Evolutionary conservation across 2,888 invertebrate species (phyloP), one percentile per base, ranked within the genome.

Genomic region (Lepidocyrtinus sp.): DNA sequence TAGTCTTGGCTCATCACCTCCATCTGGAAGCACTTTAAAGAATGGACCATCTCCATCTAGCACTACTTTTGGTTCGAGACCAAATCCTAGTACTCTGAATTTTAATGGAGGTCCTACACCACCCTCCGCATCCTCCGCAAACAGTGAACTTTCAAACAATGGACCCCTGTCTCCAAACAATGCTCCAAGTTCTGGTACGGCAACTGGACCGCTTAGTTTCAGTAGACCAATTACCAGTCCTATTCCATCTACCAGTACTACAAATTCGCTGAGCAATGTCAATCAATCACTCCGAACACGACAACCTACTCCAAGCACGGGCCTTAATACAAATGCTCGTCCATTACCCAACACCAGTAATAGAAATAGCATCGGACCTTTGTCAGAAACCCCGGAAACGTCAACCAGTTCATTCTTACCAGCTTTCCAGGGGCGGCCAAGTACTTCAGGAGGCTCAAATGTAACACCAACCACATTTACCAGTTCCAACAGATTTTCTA

Each of bases 91-190:
- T 36, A 59, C 59, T 59, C 59, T 17, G n/a, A 7, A 17, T 7
- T 17, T 59, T 7, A 12, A 15, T 17, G 59, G 36, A 7, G 36
- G 36, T 36, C 5, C 12, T 12, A 21, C n/a, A 22, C 22, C 62
- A 62, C 17, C n/a, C 36, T 7, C 68, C 55, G 15, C 61, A 17
- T 19, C 50, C 17, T 45, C 36, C 12, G 9, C 0, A 19, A 24
- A 27, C n/a, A 61, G 0, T 36, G 12, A 55, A 22, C 50, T 46
- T 7, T 73, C 73, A 50, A 73, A 64, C 22, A 26, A 73, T 27
- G 73, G 73, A 2, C 64, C 73, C 3, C 2, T 55, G 9, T 3
- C 55, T 3, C 55, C 55, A 55, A 17, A 17, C 15, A 55, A n/a
- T n/a, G n/a, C n/a, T n/a, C 15, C 2, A n/a, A n/a, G 15, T 5